Conservation (phyloP, 2,888 invertebrate species). For the Tryphoninae sp. region DNA sequence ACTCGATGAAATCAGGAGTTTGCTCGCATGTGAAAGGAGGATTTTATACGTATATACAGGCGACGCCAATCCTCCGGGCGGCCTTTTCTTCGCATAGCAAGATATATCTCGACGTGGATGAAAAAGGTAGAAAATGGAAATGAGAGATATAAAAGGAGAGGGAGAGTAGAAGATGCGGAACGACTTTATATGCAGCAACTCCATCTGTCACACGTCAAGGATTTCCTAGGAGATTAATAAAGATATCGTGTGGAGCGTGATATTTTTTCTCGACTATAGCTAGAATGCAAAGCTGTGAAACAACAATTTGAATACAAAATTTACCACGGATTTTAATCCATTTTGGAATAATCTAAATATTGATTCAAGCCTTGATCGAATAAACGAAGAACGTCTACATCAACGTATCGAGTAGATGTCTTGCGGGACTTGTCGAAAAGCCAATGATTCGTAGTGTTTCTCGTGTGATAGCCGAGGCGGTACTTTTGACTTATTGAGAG, state of each 20-base stretch:
- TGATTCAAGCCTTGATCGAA: no score
- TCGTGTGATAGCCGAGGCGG: no score
- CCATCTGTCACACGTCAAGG: background rate
- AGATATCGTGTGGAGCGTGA: background rate
- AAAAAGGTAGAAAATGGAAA: constrained; percentile 34
- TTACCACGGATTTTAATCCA: no score
- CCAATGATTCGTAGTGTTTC: no score
- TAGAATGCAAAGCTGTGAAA: background rate
- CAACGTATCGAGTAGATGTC: no score
- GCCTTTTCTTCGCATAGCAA: background rate
- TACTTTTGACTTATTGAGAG: background rate
- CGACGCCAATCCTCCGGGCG: background rate
- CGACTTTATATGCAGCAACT: background rate
- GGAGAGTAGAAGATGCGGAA: background rate
- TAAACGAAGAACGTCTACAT: no score
- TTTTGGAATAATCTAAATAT: no score
- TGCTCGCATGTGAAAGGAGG: background rate
- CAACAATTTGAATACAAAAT: no score
- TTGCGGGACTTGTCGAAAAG: no score
- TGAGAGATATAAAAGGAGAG: background rate
- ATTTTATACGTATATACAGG: background rate
- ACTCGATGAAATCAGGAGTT: background rate
- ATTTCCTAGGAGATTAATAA: constrained; percentile 7
- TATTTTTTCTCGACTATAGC: background rate
- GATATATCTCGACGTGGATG: background rate